Evolutionary conservation across 1,140 invertebrate genomes (phyloP), one percentile per base, ranked within the genome.

Genomic region (Drosophila guanche): DNA sequence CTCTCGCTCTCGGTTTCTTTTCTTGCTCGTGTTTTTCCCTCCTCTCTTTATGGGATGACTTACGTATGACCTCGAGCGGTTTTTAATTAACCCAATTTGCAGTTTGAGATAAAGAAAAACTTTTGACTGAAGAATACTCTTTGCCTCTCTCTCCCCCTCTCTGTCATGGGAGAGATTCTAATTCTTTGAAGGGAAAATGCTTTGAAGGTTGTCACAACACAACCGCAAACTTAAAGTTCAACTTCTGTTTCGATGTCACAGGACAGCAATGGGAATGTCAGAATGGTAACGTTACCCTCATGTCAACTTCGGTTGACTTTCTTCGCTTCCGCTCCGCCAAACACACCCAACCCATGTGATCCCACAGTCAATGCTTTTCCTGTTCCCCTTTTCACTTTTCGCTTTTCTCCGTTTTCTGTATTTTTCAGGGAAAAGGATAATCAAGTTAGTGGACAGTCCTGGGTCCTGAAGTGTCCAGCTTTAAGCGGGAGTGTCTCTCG

Each of bases 61-160:
- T 70, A 71, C 58, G 80, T 62, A 60, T 66, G 77, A 80, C 80
- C 80, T 86, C 81, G 73, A 85, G 81, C 74, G 67, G 65, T 86
- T 85, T 85, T 85, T 85, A 85, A 85, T 88, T 85, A 85, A 85
- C 81, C 81, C 85, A 85, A 85, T 85, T 85, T 85, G 78, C 74
- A 81, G 76, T 75, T 52, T 77, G 45, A 61, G 76, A 56, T 55
- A 6, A 43, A 57, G 50, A 81, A 75, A 69, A 85, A 61, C 70
- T 80, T 70, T 79, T 59, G 53, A 29, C 53, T 52, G 67, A 74
- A 86, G 75, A 86, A 86, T 80, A 51, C 47, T 72, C 25, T 29
- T 59, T 50, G n/a, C 41, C 20, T 55, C 23, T 66, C 40, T 53
- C 7, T 16, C 43, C 45, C 12, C 25, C 33, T 55, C 41, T 46